These are phyloP conservation scores for Marronus borbonicus DNA, from an alignment of 2,888 invertebrate species.

Conservation along the genomic window DNA sequence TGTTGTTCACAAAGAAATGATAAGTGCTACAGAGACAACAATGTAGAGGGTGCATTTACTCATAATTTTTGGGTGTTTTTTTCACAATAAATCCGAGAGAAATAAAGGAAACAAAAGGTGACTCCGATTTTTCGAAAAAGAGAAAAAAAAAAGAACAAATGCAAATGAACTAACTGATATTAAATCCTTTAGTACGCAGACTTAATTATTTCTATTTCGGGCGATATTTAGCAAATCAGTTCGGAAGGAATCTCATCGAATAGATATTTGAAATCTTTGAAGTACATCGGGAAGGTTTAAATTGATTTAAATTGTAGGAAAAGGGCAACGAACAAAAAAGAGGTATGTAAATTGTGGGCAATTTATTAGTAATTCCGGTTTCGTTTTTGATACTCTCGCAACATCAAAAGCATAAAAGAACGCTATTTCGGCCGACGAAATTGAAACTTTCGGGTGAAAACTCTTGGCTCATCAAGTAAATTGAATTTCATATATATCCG, in stretches of 20 bases:
- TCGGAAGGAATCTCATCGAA: neutral
- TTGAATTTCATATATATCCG: slow-evolving; percentile 39
- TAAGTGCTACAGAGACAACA: too few relatives aligned
- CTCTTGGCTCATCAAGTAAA: slow-evolving; percentile 38
- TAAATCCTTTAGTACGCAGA: neutral
- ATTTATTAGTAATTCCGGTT: slow-evolving; percentile 46
- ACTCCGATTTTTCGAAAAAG: too few relatives aligned
- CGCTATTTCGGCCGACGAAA: slow-evolving; percentile 33
- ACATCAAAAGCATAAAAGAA: slow-evolving; percentile 46
- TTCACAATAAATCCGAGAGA: too few relatives aligned
- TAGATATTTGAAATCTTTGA: slow-evolving; percentile 25
- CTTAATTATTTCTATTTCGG: neutral
- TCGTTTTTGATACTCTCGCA: slow-evolving; percentile 19
- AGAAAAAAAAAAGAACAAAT: neutral
- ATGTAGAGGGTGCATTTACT: too few relatives aligned
- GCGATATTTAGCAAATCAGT: neutral
- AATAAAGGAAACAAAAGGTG: neutral
- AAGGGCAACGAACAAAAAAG: slow-evolving; percentile 26
- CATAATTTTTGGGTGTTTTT: too few relatives aligned
- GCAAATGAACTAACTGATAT: too few relatives aligned
- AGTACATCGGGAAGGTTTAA: slow-evolving; percentile 6
- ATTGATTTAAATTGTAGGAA: slow-evolving; percentile 41
- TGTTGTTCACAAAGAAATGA: too few relatives aligned
- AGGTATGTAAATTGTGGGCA: slow-evolving; percentile 43
- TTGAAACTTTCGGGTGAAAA: slow-evolving; percentile 44